phyloP scores from a whole-genome alignment of 2,113 vertebrate species.

The Eulemur macaco region DNA sequence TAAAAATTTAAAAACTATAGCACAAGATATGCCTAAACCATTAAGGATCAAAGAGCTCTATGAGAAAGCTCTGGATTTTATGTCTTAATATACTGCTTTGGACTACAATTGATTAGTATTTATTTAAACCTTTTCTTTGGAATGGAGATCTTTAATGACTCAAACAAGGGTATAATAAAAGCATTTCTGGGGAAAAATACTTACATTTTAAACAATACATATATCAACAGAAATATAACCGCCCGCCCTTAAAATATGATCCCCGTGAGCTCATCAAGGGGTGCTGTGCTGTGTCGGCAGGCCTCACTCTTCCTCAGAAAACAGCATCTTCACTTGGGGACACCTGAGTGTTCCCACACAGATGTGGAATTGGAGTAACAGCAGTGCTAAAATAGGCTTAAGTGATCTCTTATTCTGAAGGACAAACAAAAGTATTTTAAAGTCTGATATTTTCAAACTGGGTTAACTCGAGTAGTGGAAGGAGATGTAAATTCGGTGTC shows the following conservation, averaged over 20 bases:
- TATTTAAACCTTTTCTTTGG: neutral
- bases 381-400: neutral
- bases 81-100: neutral
- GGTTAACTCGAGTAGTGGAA: neutral
- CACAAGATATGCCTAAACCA: fast-evolving
- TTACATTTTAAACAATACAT: neutral
- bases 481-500: neutral
- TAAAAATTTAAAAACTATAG: neutral
- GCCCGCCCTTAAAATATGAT: neutral
- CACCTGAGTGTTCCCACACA: neutral
- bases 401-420: neutral
- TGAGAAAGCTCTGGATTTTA: fast-evolving
- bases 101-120: no score
- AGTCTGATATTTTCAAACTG: neutral
- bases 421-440: no score
- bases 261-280: neutral
- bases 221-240: neutral
- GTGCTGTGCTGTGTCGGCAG: neutral
- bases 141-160: neutral
- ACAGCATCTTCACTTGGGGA: fast-evolving
- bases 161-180: neutral
- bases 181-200: neutral
- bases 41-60: neutral
- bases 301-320: neutral
- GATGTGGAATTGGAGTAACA: neutral